A percentile compares a stretch with the other conserved stretches of the same genome.
Evolutionary conservation across 2,113 vertebrate genomes (phyloP).

Genomic region (Larimichthys crocea): DNA sequence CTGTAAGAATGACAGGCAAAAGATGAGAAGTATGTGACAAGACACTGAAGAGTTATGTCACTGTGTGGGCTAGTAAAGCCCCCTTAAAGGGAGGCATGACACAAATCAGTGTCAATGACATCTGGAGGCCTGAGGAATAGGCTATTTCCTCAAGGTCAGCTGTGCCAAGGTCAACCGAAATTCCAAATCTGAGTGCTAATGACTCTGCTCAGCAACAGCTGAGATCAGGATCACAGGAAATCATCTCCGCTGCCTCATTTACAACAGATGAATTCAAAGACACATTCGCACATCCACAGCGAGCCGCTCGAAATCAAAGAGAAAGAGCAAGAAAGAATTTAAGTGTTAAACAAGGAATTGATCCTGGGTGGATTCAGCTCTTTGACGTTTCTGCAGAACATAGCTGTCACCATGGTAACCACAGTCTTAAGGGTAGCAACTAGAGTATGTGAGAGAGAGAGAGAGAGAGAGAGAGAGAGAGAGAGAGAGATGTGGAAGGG

Average conservation of each 20-base stretch:
- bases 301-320: slow-evolving; percentile 31
- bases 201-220: slow-evolving; percentile 69
- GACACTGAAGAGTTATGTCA: slow-evolving; percentile 37
- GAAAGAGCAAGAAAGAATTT: slow-evolving; percentile 40
- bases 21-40: slow-evolving; percentile 27
- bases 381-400: slow-evolving; percentile 83
- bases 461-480: slow-evolving; percentile 30
- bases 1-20: slow-evolving; percentile 23
- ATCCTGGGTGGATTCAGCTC: slow-evolving; percentile 74
- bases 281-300: slow-evolving; percentile 1
- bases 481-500: slow-evolving; percentile 54
- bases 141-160: slow-evolving; percentile 79
- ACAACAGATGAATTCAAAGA: slow-evolving; percentile 6
- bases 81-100: slow-evolving; percentile 51
- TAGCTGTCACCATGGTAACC: slow-evolving; percentile 86
- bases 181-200: slow-evolving; percentile 62
- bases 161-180: slow-evolving; percentile 71
- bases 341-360: slow-evolving; percentile 78
- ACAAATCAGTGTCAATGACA: slow-evolving; percentile 72
- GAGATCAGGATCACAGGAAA: slow-evolving; percentile 43
- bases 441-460: slow-evolving; percentile 58
- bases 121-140: slow-evolving; percentile 66
- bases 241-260: slow-evolving; percentile 24
- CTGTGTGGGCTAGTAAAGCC: slow-evolving; percentile 29
- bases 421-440: slow-evolving; percentile 80